Percentiles rank a stretch among this genome's conserved stretches.
Evolutionary conservation across 2,888 invertebrate genomes (phyloP).

Genomic region (Myopa tessellatipennis): DNA sequence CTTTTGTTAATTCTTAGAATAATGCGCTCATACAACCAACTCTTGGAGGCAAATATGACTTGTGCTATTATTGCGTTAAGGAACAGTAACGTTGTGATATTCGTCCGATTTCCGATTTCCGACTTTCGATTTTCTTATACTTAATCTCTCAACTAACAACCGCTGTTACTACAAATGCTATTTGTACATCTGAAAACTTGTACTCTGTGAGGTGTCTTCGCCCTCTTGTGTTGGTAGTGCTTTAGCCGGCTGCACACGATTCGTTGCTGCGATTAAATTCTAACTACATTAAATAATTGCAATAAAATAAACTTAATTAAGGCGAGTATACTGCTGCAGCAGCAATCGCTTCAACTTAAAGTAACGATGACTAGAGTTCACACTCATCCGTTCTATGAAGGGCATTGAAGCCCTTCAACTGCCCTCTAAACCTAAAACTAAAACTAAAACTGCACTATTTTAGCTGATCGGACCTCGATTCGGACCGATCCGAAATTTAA

Average conservation of each 20-base stretch:
- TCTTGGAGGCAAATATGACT: constrained; percentile 10
- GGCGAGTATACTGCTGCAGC: constrained; percentile 2
- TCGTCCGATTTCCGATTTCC: constrained; percentile 44
- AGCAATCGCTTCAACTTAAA: constrained; percentile 3
- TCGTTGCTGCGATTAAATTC: constrained; percentile 19
- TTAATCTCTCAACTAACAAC: constrained; percentile 61
- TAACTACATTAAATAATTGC: constrained; percentile 10
- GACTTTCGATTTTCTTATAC: constrained; percentile 26
- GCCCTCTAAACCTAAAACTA: constrained; percentile 32
- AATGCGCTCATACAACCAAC: constrained; percentile 30
- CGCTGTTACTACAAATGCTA: constrained; percentile 48
- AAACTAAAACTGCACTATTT: constrained; percentile 62
- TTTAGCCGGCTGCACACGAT: constrained; percentile 42
- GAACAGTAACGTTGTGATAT: constrained; percentile 66
- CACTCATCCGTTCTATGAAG: constrained; percentile 56
- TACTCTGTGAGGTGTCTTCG: constrained; percentile 39
- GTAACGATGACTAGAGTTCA: constrained; percentile 63
- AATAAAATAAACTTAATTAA: constrained; percentile 28
- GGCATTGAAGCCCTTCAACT: too few relatives aligned
- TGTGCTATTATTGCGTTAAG: constrained; percentile 53
- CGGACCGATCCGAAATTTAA: too few relatives aligned
- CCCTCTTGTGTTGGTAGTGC: constrained; percentile 32
- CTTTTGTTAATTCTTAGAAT: constrained; percentile 9
- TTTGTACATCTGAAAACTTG: constrained; percentile 41
- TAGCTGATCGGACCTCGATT: constrained; percentile 13